Conservation (phyloP, 2,113 vertebrate genomes). For the Pseudois nayaur region DNA sequence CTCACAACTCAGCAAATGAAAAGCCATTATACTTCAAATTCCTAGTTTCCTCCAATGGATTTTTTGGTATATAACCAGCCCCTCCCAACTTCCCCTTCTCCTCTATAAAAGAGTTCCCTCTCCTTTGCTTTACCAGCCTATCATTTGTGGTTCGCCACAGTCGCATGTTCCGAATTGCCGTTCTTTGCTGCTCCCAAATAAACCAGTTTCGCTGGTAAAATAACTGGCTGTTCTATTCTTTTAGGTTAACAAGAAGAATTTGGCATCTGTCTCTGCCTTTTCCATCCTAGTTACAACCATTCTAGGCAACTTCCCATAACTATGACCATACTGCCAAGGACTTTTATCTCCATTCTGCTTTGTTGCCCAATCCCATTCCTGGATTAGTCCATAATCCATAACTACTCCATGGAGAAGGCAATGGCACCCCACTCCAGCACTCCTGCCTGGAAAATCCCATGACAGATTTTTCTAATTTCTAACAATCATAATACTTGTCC, state of each 20-base stretch:
- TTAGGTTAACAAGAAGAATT: background rate
- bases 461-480: background rate
- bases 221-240: background rate
- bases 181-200: background rate
- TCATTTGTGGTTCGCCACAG: background rate
- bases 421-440: too few relatives aligned
- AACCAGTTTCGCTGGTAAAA: background rate
- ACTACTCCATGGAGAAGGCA: background rate
- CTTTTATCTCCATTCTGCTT: background rate
- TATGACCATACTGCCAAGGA: background rate
- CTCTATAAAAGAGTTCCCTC: background rate
- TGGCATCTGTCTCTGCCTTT: background rate
- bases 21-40: background rate
- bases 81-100: background rate
- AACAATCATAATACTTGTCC: background rate
- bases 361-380: background rate
- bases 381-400: background rate
- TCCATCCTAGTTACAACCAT: background rate
- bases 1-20: background rate
- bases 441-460: too few relatives aligned
- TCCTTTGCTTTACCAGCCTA: background rate
- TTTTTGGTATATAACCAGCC: background rate
- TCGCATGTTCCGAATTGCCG: background rate
- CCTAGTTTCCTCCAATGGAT: background rate
- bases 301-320: background rate